These are phyloP conservation scores for Chironex yamaguchii DNA, from an alignment of 30 jellyfish, hydroid and myxozoan species.

Conservation along the genomic window DNA sequence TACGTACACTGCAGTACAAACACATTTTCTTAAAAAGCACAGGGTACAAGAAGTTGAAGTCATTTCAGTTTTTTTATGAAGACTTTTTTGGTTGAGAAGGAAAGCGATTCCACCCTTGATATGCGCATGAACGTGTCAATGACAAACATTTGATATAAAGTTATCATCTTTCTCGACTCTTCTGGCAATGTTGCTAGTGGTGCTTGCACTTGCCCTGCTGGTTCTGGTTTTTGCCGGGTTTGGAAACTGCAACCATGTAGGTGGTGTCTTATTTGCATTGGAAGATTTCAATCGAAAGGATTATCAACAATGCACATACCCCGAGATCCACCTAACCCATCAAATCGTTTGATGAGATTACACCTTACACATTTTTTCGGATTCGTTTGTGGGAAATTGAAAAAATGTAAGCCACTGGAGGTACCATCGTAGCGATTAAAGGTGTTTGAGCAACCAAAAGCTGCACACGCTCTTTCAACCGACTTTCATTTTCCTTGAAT, in stretches of 20 bases:
- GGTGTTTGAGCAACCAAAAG: too few species aligned
- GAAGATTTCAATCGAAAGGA: conserved; percentile 49
- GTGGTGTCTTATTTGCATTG: conserved; percentile 32
- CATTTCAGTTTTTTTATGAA: conserved; percentile 59
- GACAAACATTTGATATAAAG: conserved; percentile 17
- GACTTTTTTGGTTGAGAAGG: too few species aligned
- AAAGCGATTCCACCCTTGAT: too few species aligned
- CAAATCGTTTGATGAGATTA: too few species aligned
- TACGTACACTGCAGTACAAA: conserved; percentile 45
- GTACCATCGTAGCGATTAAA: too few species aligned
- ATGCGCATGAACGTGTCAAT: conserved; percentile 26
- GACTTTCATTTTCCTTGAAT: too few species aligned
- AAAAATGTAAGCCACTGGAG: too few species aligned
- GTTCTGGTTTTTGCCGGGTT: too few species aligned
- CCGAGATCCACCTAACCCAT: too few species aligned
- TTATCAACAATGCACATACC: conserved; percentile 1
- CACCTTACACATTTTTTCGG: too few species aligned
- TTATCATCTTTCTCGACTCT: background rate
- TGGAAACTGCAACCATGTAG: conserved; percentile 38
- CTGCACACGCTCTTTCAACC: too few species aligned
- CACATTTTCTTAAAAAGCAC: conserved; percentile 41
- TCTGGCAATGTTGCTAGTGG: conserved; percentile 48
- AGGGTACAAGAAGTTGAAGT: conserved; percentile 43
- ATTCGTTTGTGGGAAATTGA: too few species aligned
- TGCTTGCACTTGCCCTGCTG: conserved; percentile 64